A percentile compares a stretch with the other conserved stretches of the same genome.
Evolutionary conservation across 2,888 invertebrate genomes (phyloP).

Genomic region (Belgica antarctica): DNA sequence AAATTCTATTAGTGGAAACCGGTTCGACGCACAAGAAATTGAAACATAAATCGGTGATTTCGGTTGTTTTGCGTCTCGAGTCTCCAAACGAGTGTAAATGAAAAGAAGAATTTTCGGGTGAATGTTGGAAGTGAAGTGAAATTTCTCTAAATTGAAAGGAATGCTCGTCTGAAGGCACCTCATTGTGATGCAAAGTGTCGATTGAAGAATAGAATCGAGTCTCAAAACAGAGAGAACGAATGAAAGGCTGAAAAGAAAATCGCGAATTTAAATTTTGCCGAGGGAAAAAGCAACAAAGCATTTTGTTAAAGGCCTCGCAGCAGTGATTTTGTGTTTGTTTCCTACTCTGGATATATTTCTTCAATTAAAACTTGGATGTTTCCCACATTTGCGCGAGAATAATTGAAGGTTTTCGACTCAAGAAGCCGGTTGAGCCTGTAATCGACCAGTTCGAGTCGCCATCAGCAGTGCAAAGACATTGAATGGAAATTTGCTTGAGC

Average conservation of each 20-base stretch:
- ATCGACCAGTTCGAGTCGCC: not conserved
- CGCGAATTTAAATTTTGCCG: not conserved
- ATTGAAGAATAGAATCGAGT: conserved; percentile 15
- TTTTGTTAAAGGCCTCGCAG: too few species aligned
- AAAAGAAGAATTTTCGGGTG: too few species aligned
- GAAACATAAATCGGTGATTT: not conserved
- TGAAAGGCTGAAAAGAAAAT: not conserved
- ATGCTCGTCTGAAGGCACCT: too few species aligned
- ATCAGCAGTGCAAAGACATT: not conserved
- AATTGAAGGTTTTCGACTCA: not conserved
- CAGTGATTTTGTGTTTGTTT: too few species aligned
- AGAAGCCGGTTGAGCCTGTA: not conserved
- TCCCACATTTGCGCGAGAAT: not conserved
- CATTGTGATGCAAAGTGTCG: conserved; percentile 19
- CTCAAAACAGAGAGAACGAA: not conserved
- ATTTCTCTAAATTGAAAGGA: too few species aligned
- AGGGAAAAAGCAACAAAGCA: too few species aligned
- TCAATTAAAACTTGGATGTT: conserved; percentile 6
- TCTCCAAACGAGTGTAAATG: not conserved
- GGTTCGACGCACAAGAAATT: conserved; percentile 6
- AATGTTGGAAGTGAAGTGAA: too few species aligned
- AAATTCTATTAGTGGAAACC: conserved; percentile 9
- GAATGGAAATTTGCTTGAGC: not conserved
- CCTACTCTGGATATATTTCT: not conserved
- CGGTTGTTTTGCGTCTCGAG: not conserved